Evolutionary conservation across 2,888 invertebrate genomes (phyloP), one percentile per base, ranked within the genome.

Genomic region (Drepana falcataria): DNA sequence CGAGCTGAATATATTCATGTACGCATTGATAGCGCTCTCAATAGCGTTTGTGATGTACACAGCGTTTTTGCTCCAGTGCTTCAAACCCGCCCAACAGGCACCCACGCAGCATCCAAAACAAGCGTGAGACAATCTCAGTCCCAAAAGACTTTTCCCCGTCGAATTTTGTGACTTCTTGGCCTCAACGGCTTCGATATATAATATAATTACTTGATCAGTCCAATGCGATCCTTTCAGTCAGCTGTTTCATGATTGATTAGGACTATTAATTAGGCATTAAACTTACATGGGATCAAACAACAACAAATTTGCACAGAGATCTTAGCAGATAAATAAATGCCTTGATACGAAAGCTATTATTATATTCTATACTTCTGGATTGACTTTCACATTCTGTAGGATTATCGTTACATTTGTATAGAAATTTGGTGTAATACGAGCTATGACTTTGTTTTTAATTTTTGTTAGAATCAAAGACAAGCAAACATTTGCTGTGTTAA

Each of bases 1-100:
- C 0, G 98, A 98, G 82, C 87, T 98, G 48, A 98, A 97, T 80
- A 94, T 98, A 67, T 98, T 98, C 83, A 98, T 98, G 97, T 98
- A 97, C 83, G 96, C 96, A 53, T 91, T 97, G 69, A 94, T 97
- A 77, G 96, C 97, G 35, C 93, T 98, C 64, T 95, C 96, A 54
- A 91, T 96, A 73, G 95, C 96, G 51, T 98, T 98, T 79, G 92
- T 97, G 48, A 93, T 97, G 87, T 98, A 98, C 84, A 98, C 98
- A 21, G 95, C 96, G 55, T 98, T 98, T 88, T 91, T 98, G 60
- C 89, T 98, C 68, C 97, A 97, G 83, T 97, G 97, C 83, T 97
- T 98, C 87, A 96, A 96, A 73, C 93, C 95, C 53, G 92, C 94
- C 59, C 93, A 94, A 34, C 91, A 93, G 40, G 90, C 94, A 48